A percentile compares a stretch with the other conserved stretches of the same genome.
Conservation (phyloP, 1,140 invertebrate species). For the Anagrus nilaparvatae region DNA sequence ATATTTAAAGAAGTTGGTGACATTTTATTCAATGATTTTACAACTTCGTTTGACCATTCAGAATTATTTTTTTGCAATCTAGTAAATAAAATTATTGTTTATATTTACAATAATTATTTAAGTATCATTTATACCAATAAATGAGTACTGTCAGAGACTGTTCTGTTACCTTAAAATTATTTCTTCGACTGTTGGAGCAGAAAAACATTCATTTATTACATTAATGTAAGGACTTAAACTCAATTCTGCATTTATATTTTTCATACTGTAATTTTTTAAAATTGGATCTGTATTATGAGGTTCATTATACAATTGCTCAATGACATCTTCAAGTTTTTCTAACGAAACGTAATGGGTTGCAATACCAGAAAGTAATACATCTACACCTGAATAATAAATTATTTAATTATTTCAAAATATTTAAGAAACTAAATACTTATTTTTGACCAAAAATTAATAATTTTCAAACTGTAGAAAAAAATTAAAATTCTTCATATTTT, state of each 20-base stretch:
- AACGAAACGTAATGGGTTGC: slow-evolving; percentile 84
- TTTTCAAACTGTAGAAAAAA: too few relatives aligned
- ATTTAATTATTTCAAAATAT: too few relatives aligned
- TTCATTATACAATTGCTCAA: slow-evolving; percentile 51
- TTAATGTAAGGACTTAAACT: slow-evolving; percentile 60
- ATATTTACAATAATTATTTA: too few relatives aligned
- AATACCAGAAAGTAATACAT: slow-evolving; percentile 81
- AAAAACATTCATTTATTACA: slow-evolving; percentile 56
- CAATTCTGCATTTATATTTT: slow-evolving; percentile 53
- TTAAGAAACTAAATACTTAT: too few relatives aligned
- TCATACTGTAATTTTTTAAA: slow-evolving; percentile 46
- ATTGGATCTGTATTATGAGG: slow-evolving; percentile 49
- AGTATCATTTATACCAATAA: too few relatives aligned
- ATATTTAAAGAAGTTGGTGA: slow-evolving; percentile 91
- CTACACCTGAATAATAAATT: slow-evolving; percentile 74
- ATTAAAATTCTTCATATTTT: too few relatives aligned
- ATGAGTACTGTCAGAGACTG: too few relatives aligned
- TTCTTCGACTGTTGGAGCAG: slow-evolving; percentile 59
- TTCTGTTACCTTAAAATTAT: slow-evolving; percentile 32
- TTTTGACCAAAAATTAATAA: too few relatives aligned
- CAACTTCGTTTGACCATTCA: slow-evolving; percentile 50
- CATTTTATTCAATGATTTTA: slow-evolving; percentile 66
- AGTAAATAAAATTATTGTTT: slow-evolving; percentile 12
- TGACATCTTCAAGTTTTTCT: slow-evolving; percentile 52
- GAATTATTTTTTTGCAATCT: slow-evolving; percentile 34